A percentile compares a stretch with the other conserved stretches of the same genome.
Evolutionary conservation across 2,113 vertebrate genomes (phyloP).

Genomic region (Chaenogobius annularis): DNA sequence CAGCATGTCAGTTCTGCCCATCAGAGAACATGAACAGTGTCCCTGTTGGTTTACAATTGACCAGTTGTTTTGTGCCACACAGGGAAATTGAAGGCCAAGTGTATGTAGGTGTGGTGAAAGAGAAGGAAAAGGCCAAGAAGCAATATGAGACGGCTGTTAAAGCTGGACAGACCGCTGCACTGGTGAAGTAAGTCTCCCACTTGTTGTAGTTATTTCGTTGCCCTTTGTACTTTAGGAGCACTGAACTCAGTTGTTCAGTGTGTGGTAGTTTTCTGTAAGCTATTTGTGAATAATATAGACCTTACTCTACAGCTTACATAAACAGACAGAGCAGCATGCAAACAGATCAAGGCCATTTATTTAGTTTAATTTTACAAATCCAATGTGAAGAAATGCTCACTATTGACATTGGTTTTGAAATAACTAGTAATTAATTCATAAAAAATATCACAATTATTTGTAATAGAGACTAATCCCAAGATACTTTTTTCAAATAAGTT

Average conservation of each 20-base stretch:
- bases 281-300: too few species aligned
- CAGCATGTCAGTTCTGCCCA: conserved; percentile 83
- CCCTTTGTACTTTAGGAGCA: not conserved
- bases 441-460: too few species aligned
- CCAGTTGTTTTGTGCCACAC: conserved; percentile 1
- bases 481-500: not conserved
- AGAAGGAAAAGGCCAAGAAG: conserved; percentile 87
- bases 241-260: not conserved
- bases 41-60: not conserved
- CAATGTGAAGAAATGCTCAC: not conserved
- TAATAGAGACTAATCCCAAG: too few species aligned
- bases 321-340: too few species aligned
- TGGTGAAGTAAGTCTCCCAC: conserved; percentile 81
- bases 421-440: too few species aligned
- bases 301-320: too few species aligned
- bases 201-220: not conserved
- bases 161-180: conserved; percentile 85
- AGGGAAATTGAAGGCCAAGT: conserved; percentile 85
- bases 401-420: too few species aligned
- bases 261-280: too few species aligned
- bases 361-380: too few species aligned
- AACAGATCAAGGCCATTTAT: too few species aligned
- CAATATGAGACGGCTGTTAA: conserved; percentile 88
- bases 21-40: not conserved
- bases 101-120: conserved; percentile 87